A percentile compares a stretch with the other conserved stretches of the same genome.
Conservation (phyloP, 2,888 invertebrate genomes). For the Lasioglossum marginatum region DNA sequence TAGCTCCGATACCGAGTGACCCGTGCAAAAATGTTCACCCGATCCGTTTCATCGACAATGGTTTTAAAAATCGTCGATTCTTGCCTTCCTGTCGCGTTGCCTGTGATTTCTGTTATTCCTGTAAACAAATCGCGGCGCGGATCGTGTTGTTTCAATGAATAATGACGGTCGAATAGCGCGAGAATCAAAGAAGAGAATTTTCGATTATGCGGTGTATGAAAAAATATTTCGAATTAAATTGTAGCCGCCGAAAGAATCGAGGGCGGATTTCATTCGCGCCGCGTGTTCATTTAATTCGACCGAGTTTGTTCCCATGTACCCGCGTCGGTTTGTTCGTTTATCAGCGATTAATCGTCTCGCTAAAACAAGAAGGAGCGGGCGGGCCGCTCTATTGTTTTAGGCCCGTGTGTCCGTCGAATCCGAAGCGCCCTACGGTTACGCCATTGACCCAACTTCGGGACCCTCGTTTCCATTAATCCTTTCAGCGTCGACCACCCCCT, state of each 20-base stretch:
- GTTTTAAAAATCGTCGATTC: not conserved
- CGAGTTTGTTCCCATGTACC: not conserved
- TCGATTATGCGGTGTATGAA: not conserved
- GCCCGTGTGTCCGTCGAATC: slow-evolving; percentile 47
- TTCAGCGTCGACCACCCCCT: slow-evolving; percentile 48
- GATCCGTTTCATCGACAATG: no score
- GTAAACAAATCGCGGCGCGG: not conserved
- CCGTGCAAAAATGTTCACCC: no score
- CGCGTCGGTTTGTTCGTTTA: not conserved
- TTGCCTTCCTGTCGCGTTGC: not conserved
- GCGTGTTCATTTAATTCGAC: not conserved
- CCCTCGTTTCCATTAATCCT: slow-evolving; percentile 73
- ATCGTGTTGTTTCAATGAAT: not conserved
- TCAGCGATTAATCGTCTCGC: slow-evolving; percentile 3
- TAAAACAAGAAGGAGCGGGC: slow-evolving; percentile 16
- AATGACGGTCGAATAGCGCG: not conserved
- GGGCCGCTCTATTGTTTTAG: slow-evolving; percentile 1
- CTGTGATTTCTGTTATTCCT: not conserved
- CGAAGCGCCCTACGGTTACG: slow-evolving; percentile 61
- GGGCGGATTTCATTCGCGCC: not conserved
- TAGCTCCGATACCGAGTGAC: no score
- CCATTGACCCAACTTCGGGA: slow-evolving; percentile 69
- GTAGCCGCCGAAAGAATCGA: not conserved
- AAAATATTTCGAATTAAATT: not conserved
- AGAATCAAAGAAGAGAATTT: not conserved